Base-by-base conservation (phyloP, 2,888 invertebrate genomes). In the Cheilosia scutellata region DNA sequence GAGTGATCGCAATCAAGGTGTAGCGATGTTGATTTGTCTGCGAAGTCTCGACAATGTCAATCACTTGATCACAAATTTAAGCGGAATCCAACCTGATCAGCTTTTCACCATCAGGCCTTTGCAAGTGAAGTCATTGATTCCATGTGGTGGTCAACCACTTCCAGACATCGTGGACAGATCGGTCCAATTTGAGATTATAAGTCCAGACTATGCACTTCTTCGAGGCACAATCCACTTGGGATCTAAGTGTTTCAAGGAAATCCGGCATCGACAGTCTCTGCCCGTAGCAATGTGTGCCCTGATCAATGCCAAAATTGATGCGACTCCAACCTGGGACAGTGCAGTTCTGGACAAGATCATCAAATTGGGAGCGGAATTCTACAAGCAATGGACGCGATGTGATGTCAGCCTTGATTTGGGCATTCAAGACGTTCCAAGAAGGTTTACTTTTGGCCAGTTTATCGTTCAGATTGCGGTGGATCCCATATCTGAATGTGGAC, bases 291-390 rank as follows among this genome's bases (percentile, higher is more conserved):
- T 91, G 0, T 88, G 89, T 11, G 89, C 91, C 0, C 88, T 91
- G 0, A 51, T 91, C 20, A 90, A 90, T 25, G 90, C 92, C 0
- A 92, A 92, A 82, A 90, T 92, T 40, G 92, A 92, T 87, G 89
- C 91, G 77, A 90, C 92, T 0, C 90, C 91, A 5, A 91, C 91
- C 0, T 92, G 92, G 92, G 89, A 91, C 53, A 78, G 82, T 53
- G 89, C 88, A 63, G 89, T 89, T 16, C 60, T 90, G 2, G 91
- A 92, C 62, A 91, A 90, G 65, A 88, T 92, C 9, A 83, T 92
- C 9, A 90, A 91, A 44, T 89, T 91, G 83, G 92, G 92, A 2
- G 90, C 90, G 5, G 89, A 89, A 53, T 89, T 91, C 79, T 91
- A 90, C 74, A 90, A 89, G 31, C 83, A 88, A 11, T 90, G 89